Evolutionary conservation across 2,113 vertebrate genomes (phyloP).

Genomic region (Salvelinus alpinus): DNA sequence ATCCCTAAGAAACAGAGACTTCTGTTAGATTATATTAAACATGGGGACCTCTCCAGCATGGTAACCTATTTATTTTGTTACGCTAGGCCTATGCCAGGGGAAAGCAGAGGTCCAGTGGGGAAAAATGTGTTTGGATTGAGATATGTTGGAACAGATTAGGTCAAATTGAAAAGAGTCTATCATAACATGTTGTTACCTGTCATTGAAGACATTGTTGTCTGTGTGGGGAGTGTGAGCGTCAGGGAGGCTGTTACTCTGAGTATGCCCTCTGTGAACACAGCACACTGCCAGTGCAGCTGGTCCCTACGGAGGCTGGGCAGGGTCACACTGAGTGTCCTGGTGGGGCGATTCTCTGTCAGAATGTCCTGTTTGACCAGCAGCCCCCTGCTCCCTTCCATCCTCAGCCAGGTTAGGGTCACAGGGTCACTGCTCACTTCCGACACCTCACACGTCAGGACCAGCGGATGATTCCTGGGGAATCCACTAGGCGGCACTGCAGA

Average conservation of each 20-base stretch:
- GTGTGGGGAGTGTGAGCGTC: neutral
- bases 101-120: too few species aligned
- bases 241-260: conserved; percentile 32
- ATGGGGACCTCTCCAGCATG: neutral
- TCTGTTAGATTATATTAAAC: too few species aligned
- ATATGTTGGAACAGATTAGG: too few species aligned
- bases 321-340: conserved; percentile 19
- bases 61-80: neutral
- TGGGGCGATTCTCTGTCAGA: neutral
- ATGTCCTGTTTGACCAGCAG: conserved; percentile 24
- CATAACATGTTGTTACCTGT: too few species aligned
- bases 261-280: conserved; percentile 25
- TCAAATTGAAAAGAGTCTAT: too few species aligned
- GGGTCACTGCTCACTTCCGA: neutral
- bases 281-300: conserved; percentile 34
- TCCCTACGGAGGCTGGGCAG: conserved; percentile 21
- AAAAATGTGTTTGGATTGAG: too few species aligned
- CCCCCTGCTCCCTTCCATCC: conserved; percentile 26
- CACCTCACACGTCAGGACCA: conserved; percentile 29
- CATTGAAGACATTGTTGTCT: neutral
- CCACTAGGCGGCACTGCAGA: conserved; percentile 20
- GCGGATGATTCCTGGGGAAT: conserved; percentile 8
- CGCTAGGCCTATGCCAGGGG: neutral
- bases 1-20: too few species aligned
- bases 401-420: conserved; percentile 40